Conservation (phyloP, 2,113 vertebrate species). For the Argyrosomus japonicus region DNA sequence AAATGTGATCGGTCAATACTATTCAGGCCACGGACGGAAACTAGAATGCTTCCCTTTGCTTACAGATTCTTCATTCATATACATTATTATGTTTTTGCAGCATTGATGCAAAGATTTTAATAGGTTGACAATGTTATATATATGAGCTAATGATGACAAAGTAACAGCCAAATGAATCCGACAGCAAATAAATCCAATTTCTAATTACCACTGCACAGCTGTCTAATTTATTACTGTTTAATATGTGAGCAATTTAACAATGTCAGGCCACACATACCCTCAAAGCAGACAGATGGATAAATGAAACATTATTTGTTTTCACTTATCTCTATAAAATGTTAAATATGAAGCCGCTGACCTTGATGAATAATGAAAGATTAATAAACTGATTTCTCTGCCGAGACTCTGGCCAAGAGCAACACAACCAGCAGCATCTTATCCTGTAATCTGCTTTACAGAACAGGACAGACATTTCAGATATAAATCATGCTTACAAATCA, state of each 20-base stretch:
- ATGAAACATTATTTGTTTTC: conserved; percentile 64
- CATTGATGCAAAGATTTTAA: conserved; percentile 17
- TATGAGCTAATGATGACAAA: conserved; percentile 14
- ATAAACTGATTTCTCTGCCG: conserved; percentile 44
- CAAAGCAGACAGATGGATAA: conserved; percentile 45
- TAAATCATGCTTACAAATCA: conserved; percentile 28
- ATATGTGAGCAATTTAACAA: conserved; percentile 31
- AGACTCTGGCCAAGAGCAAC: conserved; percentile 41
- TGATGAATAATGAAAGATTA: conserved; percentile 64
- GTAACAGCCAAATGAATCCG: conserved; percentile 39
- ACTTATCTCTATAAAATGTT: conserved; percentile 55
- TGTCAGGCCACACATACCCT: conserved; percentile 47
- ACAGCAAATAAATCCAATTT: conserved; percentile 56
- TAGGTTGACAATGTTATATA: conserved; percentile 9
- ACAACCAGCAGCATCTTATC: conserved; percentile 15
- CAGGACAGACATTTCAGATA: conserved; percentile 6
- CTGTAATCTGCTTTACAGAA: conserved; percentile 33
- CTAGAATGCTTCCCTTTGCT: too few relatives aligned
- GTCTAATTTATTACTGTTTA: conserved; percentile 45
- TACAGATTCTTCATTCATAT: too few relatives aligned
- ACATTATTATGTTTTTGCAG: background rate
- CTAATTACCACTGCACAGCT: conserved; percentile 22
- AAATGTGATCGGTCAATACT: too few relatives aligned
- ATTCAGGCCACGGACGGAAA: too few relatives aligned
- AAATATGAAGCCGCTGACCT: conserved; percentile 50